Conservation (phyloP, 2,888 invertebrate genomes). For the Hirudinaria manillensis region DNA sequence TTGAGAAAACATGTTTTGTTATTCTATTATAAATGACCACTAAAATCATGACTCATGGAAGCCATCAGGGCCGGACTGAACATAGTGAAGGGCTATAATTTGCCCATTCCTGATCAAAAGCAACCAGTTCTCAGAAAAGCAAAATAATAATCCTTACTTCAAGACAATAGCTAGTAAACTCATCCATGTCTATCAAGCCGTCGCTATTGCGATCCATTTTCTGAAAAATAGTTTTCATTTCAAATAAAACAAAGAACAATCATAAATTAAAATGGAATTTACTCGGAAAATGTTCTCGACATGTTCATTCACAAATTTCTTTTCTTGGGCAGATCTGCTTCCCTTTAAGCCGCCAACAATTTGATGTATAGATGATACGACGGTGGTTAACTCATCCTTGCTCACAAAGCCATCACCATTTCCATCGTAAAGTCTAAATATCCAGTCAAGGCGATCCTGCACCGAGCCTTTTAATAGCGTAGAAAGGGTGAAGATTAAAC, state of each 20-base stretch:
- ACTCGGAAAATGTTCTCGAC: too few species aligned
- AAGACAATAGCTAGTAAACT: background rate
- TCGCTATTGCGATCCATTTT: background rate
- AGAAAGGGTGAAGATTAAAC: background rate
- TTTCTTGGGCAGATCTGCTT: too few species aligned
- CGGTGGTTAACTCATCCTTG: background rate
- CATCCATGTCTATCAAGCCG: background rate
- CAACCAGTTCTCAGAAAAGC: too few species aligned
- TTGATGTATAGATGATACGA: background rate
- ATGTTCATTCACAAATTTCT: too few species aligned
- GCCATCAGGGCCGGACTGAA: too few species aligned
- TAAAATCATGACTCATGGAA: too few species aligned
- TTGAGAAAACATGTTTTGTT: too few species aligned
- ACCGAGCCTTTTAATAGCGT: background rate
- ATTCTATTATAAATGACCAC: too few species aligned
- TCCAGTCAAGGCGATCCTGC: background rate
- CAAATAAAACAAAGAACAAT: too few species aligned
- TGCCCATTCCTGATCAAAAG: too few species aligned
- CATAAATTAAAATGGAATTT: too few species aligned
- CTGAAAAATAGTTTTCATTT: background rate
- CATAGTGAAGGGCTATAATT: too few species aligned
- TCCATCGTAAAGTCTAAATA: background rate
- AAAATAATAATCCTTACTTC: background rate
- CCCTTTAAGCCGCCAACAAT: background rate
- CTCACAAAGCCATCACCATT: conserved; percentile 3